These are phyloP conservation scores for Macropus fuliginosus DNA, from an alignment of 2,797 vertebrate species.

Conservation along the genomic window DNA sequence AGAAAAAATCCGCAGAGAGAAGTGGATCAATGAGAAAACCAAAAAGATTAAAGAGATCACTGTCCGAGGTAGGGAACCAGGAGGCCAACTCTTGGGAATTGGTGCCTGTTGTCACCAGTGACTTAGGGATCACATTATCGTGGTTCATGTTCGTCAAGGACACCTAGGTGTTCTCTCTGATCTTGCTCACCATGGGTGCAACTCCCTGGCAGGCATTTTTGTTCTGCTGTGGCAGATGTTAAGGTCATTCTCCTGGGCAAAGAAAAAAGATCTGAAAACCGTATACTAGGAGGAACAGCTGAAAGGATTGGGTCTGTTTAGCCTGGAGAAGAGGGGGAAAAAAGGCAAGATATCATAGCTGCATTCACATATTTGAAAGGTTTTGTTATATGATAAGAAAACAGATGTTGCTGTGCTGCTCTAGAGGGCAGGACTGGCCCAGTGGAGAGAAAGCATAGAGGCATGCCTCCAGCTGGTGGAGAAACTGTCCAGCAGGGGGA, in stretches of 20 bases:
- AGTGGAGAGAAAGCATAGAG: not conserved
- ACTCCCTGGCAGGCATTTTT: not conserved
- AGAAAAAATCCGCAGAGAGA: constrained; percentile 94
- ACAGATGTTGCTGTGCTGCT: not conserved
- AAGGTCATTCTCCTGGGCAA: not conserved
- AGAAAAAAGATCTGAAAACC: not conserved
- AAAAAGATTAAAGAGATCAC: constrained; percentile 98
- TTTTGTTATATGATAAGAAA: not conserved
- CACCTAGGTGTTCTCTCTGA: not conserved
- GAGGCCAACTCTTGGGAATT: not conserved
- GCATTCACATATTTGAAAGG: not conserved
- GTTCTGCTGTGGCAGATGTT: not conserved
- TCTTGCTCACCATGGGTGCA: not conserved
- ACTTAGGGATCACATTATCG: not conserved
- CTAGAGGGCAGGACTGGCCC: not conserved
- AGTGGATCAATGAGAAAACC: constrained; percentile 98
- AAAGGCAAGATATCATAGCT: not conserved
- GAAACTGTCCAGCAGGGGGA: not conserved
- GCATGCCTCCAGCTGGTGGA: not conserved
- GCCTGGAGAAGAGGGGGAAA: not conserved
- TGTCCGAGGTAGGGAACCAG: constrained; percentile 89
- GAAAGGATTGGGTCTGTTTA: not conserved
- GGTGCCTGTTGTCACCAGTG: not conserved
- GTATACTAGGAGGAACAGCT: not conserved
- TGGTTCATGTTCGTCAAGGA: not conserved